A percentile compares a stretch with the other conserved stretches of the same genome.
Conservation (phyloP, 2,888 invertebrate species). For the Cryptocheilus praepositus region DNA sequence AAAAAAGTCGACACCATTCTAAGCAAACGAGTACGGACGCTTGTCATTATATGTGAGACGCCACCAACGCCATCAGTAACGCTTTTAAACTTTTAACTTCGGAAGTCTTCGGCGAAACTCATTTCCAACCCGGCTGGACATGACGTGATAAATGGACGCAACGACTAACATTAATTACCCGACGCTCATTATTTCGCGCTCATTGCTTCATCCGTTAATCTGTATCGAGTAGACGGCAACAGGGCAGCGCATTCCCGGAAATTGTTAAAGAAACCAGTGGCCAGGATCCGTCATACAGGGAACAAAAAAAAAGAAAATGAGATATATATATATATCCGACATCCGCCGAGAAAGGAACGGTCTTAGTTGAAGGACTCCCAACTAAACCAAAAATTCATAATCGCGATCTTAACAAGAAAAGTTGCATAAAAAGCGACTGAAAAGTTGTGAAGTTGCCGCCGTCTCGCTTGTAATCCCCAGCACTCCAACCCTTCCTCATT, state of each 20-base stretch:
- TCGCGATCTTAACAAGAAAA: constrained; percentile 60
- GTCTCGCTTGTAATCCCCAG: constrained; percentile 49
- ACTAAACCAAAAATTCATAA: constrained; percentile 49
- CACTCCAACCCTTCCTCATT: constrained; percentile 48
- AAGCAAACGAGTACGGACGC: too few relatives aligned
- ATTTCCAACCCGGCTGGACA: constrained; percentile 1
- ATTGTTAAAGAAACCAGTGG: background rate
- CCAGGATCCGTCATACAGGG: background rate
- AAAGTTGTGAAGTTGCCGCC: constrained; percentile 54
- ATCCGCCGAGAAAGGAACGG: background rate
- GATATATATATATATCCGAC: too few relatives aligned
- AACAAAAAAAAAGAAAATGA: constrained; percentile 3
- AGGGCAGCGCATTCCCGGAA: constrained; percentile 5
- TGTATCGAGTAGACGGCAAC: background rate
- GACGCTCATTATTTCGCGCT: constrained; percentile 1
- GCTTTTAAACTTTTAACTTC: constrained; percentile 3
- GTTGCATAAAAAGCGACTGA: constrained; percentile 56
- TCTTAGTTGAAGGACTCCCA: constrained; percentile 10
- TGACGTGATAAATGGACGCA: constrained; percentile 7
- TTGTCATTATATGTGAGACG: background rate
- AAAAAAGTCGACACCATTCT: too few relatives aligned
- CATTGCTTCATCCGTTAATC: constrained; percentile 4
- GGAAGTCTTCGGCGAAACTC: background rate
- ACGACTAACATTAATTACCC: constrained; percentile 7
- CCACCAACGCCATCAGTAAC: background rate